Base-by-base conservation (phyloP, 2,113 vertebrate species). In the Thinocorus orbignyianus region DNA sequence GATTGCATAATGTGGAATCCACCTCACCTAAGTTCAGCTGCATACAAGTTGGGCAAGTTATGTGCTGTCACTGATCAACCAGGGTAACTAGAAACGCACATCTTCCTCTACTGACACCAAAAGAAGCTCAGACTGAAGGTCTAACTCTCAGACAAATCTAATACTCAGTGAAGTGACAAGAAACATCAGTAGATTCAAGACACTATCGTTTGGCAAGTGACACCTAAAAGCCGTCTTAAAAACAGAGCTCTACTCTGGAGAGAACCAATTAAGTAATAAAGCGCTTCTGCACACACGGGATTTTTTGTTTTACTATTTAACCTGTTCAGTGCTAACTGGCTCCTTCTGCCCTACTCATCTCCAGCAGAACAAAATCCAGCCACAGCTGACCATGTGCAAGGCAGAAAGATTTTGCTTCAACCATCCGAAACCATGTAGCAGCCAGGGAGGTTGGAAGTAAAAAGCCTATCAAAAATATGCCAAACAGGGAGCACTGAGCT, bases 281-380 rank as follows among this genome's bases (percentile, higher is more conserved):
- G 16, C 18, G 20, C 16, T 66, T 14, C 30, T 52, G 30, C 4
- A 17, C 11, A 66, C 20, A 33, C 1, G 0, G 2, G 1, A n/a
- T 15, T 41, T 86, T 65, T 79, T 46, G 2, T 33, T 81, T 22
- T 4, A 44, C 7, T 54, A 22, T 13, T 83, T 74, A 49, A 78
- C 10, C 25, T 42, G 17, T 52, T 73, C 46, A 51, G 5, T 37
- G 24, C 30, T 62, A 84, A 52, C 48, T 72, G 20, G 18, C 48
- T 88, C 52, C 44, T 82, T 85, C 78, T 79, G 61, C 20, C 33
- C 35, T 35, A 37, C 35, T 69, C 44, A 79, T 30, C 41, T 57
- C 9, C 49, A 82, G 26, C 17, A 19, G 55, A 41, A 48, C 4
- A 1, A 0, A 77, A 76, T 28, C 74, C 46, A 81, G 52, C 31